Conservation (phyloP, 2,797 vertebrate species). For the Phoebastria nigripes region DNA sequence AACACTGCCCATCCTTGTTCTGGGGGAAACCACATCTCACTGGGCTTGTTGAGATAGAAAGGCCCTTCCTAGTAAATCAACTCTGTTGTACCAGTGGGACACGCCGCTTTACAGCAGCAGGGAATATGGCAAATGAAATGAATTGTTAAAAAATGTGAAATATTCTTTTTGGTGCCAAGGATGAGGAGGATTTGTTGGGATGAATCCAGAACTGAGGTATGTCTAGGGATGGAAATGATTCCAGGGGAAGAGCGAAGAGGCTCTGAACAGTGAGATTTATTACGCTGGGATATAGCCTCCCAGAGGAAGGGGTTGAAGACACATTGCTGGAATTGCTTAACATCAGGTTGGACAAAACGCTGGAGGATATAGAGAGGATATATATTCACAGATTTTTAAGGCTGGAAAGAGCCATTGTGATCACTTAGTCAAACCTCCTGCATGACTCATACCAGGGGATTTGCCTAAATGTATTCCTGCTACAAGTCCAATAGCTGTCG, state of each 20-base stretch:
- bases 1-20: not conserved
- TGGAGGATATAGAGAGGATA: not conserved
- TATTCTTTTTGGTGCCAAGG: not conserved
- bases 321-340: slow-evolving; percentile 12
- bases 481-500: not conserved
- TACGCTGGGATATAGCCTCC: not conserved
- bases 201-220: not conserved
- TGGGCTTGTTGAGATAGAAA: not conserved
- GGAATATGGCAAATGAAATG: not conserved
- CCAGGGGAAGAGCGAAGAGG: not conserved
- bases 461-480: not conserved
- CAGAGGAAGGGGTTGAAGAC: not conserved
- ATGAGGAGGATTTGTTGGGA: not conserved
- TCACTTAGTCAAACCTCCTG: slow-evolving; percentile 4
- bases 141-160: slow-evolving; percentile 15
- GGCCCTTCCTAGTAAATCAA: not conserved
- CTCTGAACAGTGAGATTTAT: slow-evolving; percentile 22
- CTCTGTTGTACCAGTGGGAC: not conserved
- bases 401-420: not conserved
- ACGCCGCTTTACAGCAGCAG: not conserved
- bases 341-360: slow-evolving; percentile 4
- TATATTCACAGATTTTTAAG: not conserved
- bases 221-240: not conserved
- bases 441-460: not conserved
- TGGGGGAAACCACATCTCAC: not conserved